Base-by-base conservation (phyloP, 2,888 invertebrate genomes). In the Lapara coniferarum region DNA sequence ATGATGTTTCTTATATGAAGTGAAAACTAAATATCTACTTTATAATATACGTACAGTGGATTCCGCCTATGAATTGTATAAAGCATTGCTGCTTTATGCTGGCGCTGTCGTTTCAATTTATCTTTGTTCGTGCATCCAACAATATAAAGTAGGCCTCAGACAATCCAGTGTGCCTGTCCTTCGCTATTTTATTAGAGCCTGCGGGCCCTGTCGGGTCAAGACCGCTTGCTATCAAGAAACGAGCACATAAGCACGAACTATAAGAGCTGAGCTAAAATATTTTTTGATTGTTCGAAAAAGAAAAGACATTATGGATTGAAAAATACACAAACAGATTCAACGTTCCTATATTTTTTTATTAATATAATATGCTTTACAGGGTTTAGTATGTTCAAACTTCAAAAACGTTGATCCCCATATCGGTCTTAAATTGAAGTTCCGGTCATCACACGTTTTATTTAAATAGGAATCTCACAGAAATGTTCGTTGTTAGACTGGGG, bases 41-140 rank as follows among this genome's bases (percentile, higher is more conserved):
- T 14, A 52, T 25, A 25, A 2, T 25, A 52, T 52, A n/a, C 2
- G 14, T 52, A 52, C 2, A 52, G 4, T 55, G 16, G 19, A 63
- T 46, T 63, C 16, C 46, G 46, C 46, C 16, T 46, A 63, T 46
- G 59, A 63, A 63, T 46, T 46, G 46, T 46, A 63, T 49, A 63
- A 46, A 46, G 59, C 46, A 63, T 63, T 63, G 59, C 49, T 63
- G 19, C 59, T 13, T 49, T 63, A 63, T 63, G 46, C 12, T 46
- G 46, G 46, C 46, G 75, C 84, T 85, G 82, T 83, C 84, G 82
- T 77, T 81, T 77, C 80, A 85, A 86, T 87, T 85, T 85, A 89
- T 89, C 89, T 84, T 68, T 76, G 80, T 77, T 86, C 88, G 86
- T 91, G 90, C 82, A 89, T 90, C 87, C 88, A 81, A 63, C 59